Evolutionary conservation across 2,888 invertebrate genomes (phyloP).

Genomic region (Apomyelois bistriatella): DNA sequence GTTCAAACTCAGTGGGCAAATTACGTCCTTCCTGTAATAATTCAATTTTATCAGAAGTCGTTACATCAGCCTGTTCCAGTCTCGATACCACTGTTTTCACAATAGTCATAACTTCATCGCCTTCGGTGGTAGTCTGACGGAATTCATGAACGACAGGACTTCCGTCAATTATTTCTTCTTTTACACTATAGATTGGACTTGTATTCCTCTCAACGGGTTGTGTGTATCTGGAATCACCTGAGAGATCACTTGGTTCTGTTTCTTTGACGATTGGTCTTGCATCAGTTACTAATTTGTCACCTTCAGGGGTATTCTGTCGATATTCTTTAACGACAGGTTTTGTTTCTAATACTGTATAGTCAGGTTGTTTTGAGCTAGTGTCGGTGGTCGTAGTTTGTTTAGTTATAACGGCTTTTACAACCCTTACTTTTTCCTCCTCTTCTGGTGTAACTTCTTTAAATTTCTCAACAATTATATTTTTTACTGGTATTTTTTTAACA

Average conservation of each 20-base stretch:
- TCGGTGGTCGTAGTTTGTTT: conserved; percentile 13
- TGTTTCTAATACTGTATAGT: not conserved
- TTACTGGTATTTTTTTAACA: not conserved
- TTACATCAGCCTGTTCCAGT: conserved; percentile 2
- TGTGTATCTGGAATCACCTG: not conserved
- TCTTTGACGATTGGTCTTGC: conserved; percentile 23
- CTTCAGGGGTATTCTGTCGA: not conserved
- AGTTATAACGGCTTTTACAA: conserved; percentile 16
- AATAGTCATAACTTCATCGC: conserved; percentile 9
- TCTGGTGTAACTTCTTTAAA: conserved; percentile 10
- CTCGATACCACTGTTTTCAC: conserved; percentile 8
- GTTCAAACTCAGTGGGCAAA: not conserved
- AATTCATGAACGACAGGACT: conserved; percentile 6
- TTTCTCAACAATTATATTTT: conserved; percentile 1
- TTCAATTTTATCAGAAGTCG: not conserved
- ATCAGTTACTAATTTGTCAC: conserved; percentile 9
- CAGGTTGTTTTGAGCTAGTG: conserved; percentile 8
- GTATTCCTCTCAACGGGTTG: not conserved
- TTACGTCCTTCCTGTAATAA: not conserved
- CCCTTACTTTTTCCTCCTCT: conserved; percentile 13
- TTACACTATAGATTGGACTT: not conserved
- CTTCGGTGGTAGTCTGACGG: conserved; percentile 4
- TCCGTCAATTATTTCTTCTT: conserved; percentile 5
- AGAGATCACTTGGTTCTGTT: conserved; percentile 17
- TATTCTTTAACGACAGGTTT: not conserved